Base-by-base conservation (phyloP, 2,797 vertebrate genomes). In the Helicolenus hilgendorfi region DNA sequence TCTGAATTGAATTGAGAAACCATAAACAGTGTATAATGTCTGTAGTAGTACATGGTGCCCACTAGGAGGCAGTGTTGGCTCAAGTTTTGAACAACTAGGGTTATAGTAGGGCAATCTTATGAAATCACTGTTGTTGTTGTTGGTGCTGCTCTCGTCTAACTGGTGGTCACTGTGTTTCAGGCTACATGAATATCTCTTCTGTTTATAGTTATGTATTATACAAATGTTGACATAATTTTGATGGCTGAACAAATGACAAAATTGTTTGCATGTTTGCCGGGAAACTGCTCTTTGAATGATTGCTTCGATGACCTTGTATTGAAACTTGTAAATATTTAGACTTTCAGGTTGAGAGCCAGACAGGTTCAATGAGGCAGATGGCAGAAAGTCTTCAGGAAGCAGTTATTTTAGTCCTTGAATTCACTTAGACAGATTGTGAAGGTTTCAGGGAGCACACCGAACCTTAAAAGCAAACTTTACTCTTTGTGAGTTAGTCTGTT, bases 1-100 rank as follows among this genome's bases (percentile, higher is more conserved):
- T 29, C 11, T 56, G 41, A 41, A 15, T 41, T 15, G 36, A 41
- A 41, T 41, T 41, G 38, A 31, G 6, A 67, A 63, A 63, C 22
- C 20, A 56, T 36, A 10, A 10, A 29, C 15, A 27, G n/a, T 11
- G 1, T 11, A 24, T n/a, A 0, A 11, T 49, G 15, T 14, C 8
- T 84, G 89, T 77, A 86, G 36, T 83, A 79, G 5, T n/a, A 7
- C 2, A 11, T 22, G 1, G 2, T 53, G 6, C 3, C 90, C 95
- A 93, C 82, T 59, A 93, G 94, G 59, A 76, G 60, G 83, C 20
- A 89, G 84, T 86, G 76, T 92, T 87, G 22, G 14, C 58, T 83
- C n/a, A 89, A 26, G 1, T 26, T 65, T 49, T 59, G 5, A 78
- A 65, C 20, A 31, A 38, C 6, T 5, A 18, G 2, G 4, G 11